Conservation (phyloP, 2,888 invertebrate genomes). For the Epistrophe eligans region DNA sequence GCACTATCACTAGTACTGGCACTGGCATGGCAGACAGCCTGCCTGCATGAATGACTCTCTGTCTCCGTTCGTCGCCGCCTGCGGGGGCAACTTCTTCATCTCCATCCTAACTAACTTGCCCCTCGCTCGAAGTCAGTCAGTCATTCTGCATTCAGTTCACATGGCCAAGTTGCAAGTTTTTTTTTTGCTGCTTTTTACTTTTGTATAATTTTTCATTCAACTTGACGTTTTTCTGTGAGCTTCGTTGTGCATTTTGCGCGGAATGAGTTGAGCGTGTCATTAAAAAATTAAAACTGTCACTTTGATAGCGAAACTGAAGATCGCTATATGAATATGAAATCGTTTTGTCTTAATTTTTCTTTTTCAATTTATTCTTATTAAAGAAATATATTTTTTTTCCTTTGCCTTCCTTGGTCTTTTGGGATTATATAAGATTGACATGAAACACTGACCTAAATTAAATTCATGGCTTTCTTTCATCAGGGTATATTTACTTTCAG, state of each 20-base stretch:
- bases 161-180: conserved; percentile 62
- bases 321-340: conserved; percentile 64
- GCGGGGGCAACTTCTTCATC: conserved; percentile 42
- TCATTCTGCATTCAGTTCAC: conserved; percentile 62
- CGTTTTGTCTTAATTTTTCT: conserved; percentile 39
- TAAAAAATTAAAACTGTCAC: conserved; percentile 65
- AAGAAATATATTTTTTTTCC: not conserved
- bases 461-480: conserved; percentile 19
- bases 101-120: too few species aligned
- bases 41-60: conserved; percentile 69
- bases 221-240: conserved; percentile 37
- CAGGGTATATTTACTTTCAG: not conserved
- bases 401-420: not conserved
- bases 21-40: conserved; percentile 66
- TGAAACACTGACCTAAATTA: conserved; percentile 72
- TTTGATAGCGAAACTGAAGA: conserved; percentile 35
- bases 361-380: not conserved
- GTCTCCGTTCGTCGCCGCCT: conserved; percentile 47
- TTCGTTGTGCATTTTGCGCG: conserved; percentile 22
- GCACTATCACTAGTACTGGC: too few species aligned
- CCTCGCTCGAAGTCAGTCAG: not conserved
- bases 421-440: conserved; percentile 44
- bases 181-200: not conserved
- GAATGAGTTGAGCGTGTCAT: conserved; percentile 62
- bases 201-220: conserved; percentile 26